Base-by-base conservation (phyloP, 2,113 vertebrate genomes). In the Notarius lentiginosus region DNA sequence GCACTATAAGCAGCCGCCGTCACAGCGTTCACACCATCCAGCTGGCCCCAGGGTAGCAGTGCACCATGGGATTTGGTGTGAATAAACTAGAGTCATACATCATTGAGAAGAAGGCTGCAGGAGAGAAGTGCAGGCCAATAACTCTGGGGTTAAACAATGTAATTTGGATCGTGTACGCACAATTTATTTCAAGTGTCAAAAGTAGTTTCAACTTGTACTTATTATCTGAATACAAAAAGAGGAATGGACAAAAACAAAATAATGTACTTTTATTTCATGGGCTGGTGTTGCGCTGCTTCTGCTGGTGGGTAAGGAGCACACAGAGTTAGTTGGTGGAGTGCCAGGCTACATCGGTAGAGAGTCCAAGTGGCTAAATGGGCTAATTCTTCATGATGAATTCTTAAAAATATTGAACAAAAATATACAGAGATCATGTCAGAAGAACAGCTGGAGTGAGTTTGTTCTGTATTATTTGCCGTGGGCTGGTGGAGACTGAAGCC, bases 141-240 rank as follows among this genome's bases (percentile, higher is more conserved):
- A 95, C 95, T 95, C 94, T 92, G 93, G 94, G 95, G 95, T 96
- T 96, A 95, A 96, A 95, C 94, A 95, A 95, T 95, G 93, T 95
- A 93, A 96, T 96, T 95, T 95, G 92, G 95, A 94, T 94, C 93
- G 93, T 94, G 93, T 94, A 93, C 91, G 91, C 94, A 93, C 93
- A 94, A 96, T 95, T 95, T 95, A 94, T 96, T 95, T 89, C 93
- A 90, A 89, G 92, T 66, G 94, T 93, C 94, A 94, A 91, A 92
- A 89, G 91, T 86, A 92, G 90, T 88, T 91, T 90, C 91, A 93
- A 93, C 89, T 92, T 92, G 92, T 93, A 91, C 89, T 88, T 89
- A 83, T 91, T 91, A 89, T 84, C 24, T 84, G 92, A 92, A 90
- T 85, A 92, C 92, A 88, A 92, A 91, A 87, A 88, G 84, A 90